These are phyloP conservation scores for Catagonus wagneri DNA, from an alignment of 2,113 vertebrate species.

Conservation along the genomic window DNA sequence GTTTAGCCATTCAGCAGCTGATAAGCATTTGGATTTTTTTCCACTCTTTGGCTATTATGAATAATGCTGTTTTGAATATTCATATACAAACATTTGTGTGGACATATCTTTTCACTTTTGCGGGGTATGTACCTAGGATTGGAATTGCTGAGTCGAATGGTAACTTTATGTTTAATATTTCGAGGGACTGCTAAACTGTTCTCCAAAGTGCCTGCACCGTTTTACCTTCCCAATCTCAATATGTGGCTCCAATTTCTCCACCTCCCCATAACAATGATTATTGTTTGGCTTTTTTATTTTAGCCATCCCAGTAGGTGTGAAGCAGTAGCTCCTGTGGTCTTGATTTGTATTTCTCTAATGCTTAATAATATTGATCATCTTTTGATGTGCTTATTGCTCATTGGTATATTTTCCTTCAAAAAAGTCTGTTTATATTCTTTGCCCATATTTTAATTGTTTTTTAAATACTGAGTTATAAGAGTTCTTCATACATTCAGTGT, in stretches of 20 bases:
- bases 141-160: background rate
- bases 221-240: background rate
- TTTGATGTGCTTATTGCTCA: background rate
- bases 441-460: background rate
- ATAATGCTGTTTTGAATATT: background rate
- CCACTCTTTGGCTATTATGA: background rate
- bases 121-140: background rate
- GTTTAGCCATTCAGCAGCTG: background rate
- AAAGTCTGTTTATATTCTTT: background rate
- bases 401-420: background rate
- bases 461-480: background rate
- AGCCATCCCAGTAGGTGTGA: background rate
- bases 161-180: background rate
- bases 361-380: background rate
- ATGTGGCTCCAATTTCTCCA: background rate
- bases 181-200: background rate
- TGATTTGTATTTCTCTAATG: background rate
- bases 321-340: background rate
- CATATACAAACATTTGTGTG: background rate
- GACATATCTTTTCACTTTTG: background rate
- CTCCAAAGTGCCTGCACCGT: background rate
- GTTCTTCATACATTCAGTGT: background rate
- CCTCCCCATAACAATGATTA: background rate
- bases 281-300: background rate
- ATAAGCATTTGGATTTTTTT: background rate